Conservation (phyloP, 2,888 invertebrate genomes). For the Eudasyphora cyanicolor region DNA sequence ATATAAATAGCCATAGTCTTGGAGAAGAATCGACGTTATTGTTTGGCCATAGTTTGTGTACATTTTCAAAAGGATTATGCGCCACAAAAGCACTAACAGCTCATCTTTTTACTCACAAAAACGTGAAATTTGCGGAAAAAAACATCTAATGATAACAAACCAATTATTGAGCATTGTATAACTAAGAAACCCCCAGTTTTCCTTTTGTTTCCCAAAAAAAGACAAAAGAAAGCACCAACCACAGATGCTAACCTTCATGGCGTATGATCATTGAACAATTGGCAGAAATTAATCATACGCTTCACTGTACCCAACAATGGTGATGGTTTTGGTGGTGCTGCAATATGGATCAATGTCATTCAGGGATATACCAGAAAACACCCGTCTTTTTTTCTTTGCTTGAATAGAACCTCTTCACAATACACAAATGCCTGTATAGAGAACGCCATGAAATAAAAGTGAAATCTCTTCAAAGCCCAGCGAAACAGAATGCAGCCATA, state of each 20-base stretch:
- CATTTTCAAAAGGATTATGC: too few species aligned
- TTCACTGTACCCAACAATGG: not conserved
- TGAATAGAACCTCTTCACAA: not conserved
- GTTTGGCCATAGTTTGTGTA: too few species aligned
- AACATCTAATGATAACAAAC: too few species aligned
- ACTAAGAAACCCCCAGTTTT: too few species aligned
- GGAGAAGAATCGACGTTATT: too few species aligned
- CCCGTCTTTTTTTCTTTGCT: not conserved
- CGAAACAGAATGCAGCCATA: not conserved
- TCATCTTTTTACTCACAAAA: too few species aligned
- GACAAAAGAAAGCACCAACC: not conserved
- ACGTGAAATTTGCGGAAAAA: too few species aligned
- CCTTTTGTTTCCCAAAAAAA: too few species aligned
- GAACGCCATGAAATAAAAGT: not conserved
- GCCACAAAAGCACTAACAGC: too few species aligned
- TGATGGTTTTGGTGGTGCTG: not conserved
- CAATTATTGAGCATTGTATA: too few species aligned
- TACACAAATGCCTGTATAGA: not conserved
- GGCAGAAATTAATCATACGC: conserved; percentile 14
- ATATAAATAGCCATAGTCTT: too few species aligned
- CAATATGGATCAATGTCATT: conserved; percentile 14
- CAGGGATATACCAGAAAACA: not conserved
- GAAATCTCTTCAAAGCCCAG: not conserved
- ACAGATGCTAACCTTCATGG: not conserved
- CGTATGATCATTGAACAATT: conserved; percentile 12